phyloP scores from a whole-genome alignment of 2,888 invertebrate species.

The Cryptophagus acutangulus region DNA sequence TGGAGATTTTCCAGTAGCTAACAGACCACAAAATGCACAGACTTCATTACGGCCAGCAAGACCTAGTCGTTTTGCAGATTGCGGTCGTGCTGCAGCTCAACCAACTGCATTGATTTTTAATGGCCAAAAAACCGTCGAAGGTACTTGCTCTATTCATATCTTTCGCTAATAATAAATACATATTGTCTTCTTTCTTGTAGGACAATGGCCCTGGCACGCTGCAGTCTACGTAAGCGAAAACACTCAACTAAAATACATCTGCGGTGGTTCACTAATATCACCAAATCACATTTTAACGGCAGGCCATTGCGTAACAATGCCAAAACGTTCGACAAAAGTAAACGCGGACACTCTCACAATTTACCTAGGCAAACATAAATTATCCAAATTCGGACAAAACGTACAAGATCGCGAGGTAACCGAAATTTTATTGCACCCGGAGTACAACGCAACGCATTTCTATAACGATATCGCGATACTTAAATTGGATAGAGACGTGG shows the following conservation, averaged over 20 bases:
- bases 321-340: constrained; percentile 33
- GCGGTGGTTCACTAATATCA: constrained; percentile 60
- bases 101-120: constrained; percentile 55
- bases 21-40: too few species aligned
- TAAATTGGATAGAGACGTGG: constrained; percentile 49
- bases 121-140: constrained; percentile 54
- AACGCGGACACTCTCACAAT: constrained; percentile 39
- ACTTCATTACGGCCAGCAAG: too few species aligned
- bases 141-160: too few species aligned
- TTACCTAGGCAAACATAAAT: constrained; percentile 42
- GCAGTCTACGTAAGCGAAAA: constrained; percentile 53
- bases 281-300: constrained; percentile 57
- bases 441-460: constrained; percentile 39
- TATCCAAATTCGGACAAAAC: constrained; percentile 47
- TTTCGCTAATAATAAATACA: too few species aligned
- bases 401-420: constrained; percentile 48
- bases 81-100: too few species aligned
- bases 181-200: constrained; percentile 43
- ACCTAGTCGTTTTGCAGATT: too few species aligned
- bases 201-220: constrained; percentile 67
- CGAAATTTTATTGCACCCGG: constrained; percentile 44
- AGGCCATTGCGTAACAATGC: constrained; percentile 58
- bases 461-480: constrained; percentile 56
- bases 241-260: constrained; percentile 53
- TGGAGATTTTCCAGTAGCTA: too few species aligned